Evolutionary conservation across 2,797 vertebrate species (phyloP).

Genomic region (Hippoglossus hippoglossus): DNA sequence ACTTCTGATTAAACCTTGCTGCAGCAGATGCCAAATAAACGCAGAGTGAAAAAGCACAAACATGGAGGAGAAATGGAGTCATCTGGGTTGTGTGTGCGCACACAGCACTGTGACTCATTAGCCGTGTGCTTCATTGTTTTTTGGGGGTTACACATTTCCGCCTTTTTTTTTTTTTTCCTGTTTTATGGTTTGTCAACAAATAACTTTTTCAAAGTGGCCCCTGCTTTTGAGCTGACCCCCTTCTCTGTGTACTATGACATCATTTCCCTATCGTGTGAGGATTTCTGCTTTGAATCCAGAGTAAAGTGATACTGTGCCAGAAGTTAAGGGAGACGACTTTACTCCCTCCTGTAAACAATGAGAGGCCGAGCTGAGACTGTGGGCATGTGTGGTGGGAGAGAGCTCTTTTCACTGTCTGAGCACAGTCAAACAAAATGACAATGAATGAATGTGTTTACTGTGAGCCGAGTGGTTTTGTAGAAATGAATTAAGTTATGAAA

Average conservation of each 20-base stretch:
- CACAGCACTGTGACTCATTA: slow-evolving; percentile 60
- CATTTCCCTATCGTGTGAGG: slow-evolving; percentile 40
- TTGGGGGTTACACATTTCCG: slow-evolving; percentile 35
- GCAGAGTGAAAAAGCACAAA: slow-evolving; percentile 20
- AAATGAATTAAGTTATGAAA: slow-evolving; percentile 36
- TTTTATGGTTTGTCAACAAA: slow-evolving; percentile 68
- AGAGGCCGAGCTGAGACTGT: slow-evolving; percentile 34
- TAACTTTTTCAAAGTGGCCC: slow-evolving; percentile 39
- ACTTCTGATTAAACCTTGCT: slow-evolving; percentile 33
- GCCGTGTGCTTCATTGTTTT: slow-evolving; percentile 42
- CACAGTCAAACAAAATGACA: slow-evolving; percentile 47
- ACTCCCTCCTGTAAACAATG: slow-evolving; percentile 63
- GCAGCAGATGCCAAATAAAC: slow-evolving; percentile 41
- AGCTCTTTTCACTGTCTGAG: slow-evolving; percentile 12
- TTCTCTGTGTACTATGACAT: slow-evolving; percentile 47
- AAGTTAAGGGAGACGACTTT: slow-evolving; percentile 49
- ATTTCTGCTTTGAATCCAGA: slow-evolving; percentile 60
- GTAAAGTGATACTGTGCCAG: slow-evolving; percentile 46
- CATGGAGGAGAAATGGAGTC: slow-evolving; percentile 41
- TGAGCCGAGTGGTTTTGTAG: slow-evolving; percentile 23
- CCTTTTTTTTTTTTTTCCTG: slow-evolving; percentile 34
- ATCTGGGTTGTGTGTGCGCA: slow-evolving; percentile 55
- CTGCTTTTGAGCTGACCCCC: slow-evolving; percentile 34
- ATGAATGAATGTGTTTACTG: slow-evolving; percentile 41
- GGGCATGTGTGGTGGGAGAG: slow-evolving; percentile 32